Evolutionary conservation across 2,113 vertebrate species (phyloP).

Genomic region (Neolamprologus fasciatus): DNA sequence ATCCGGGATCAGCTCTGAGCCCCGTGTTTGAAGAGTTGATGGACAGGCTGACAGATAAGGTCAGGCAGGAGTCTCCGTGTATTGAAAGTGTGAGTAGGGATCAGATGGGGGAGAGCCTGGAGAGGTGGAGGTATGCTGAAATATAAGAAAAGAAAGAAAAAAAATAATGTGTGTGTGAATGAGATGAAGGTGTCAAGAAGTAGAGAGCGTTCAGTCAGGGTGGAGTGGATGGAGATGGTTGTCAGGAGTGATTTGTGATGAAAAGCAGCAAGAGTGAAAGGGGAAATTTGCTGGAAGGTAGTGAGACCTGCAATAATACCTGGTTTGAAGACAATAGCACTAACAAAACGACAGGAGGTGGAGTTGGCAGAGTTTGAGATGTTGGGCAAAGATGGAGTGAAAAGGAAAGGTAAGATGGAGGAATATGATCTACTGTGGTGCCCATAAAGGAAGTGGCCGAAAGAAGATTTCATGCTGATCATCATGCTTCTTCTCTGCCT

Average conservation of each 20-base stretch:
- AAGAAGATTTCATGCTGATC: accelerated
- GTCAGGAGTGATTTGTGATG: background rate
- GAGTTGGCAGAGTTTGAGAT: background rate
- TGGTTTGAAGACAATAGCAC: background rate
- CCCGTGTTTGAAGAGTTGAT: background rate
- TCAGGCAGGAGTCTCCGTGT: background rate
- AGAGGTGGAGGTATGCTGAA: background rate
- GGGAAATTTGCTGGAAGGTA: background rate
- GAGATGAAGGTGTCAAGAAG: background rate
- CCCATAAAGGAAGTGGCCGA: background rate
- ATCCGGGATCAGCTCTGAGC: background rate
- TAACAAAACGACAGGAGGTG: background rate
- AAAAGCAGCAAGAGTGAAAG: background rate
- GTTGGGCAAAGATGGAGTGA: background rate
- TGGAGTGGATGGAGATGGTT: background rate
- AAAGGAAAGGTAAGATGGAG: background rate
- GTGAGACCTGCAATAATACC: background rate
- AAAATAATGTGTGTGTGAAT: background rate
- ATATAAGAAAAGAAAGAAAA: background rate
- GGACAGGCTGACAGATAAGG: background rate
- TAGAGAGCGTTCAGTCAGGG: background rate
- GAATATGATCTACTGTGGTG: background rate
- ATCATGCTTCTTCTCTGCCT: background rate
- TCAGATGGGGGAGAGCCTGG: background rate
- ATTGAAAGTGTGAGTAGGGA: background rate